A percentile compares a stretch with the other conserved stretches of the same genome.
phyloP scores from a whole-genome alignment of 2,888 invertebrate genomes.

The Eupithecia inturbata region DNA sequence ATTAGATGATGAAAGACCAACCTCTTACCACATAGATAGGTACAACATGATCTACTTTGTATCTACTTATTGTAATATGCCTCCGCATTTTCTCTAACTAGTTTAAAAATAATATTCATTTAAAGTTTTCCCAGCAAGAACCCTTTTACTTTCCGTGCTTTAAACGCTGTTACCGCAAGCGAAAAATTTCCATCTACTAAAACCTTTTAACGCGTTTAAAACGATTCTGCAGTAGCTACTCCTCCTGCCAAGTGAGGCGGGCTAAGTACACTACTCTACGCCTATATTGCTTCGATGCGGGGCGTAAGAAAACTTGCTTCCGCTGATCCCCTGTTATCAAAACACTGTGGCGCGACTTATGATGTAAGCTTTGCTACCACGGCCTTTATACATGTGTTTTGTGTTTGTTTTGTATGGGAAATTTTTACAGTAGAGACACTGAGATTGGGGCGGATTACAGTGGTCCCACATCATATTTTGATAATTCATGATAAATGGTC shows the following conservation, averaged over 20 bases:
- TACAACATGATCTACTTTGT: not conserved
- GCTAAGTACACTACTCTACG: slow-evolving; percentile 58
- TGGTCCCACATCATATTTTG: not conserved
- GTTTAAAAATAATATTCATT: not conserved
- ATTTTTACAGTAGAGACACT: not conserved
- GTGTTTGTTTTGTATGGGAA: not conserved
- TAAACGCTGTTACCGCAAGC: slow-evolving; percentile 18
- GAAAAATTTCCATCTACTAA: slow-evolving; percentile 25
- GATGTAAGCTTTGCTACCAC: not conserved
- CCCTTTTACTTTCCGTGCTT: slow-evolving; percentile 2
- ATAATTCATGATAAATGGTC: not conserved
- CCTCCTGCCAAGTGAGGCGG: slow-evolving; percentile 56
- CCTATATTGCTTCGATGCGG: slow-evolving; percentile 50
- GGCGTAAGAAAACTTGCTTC: slow-evolving; percentile 55
- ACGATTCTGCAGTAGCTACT: slow-evolving; percentile 40
- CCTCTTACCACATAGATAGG: not conserved
- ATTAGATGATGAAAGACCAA: not conserved
- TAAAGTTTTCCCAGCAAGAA: not conserved
- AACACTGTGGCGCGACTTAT: slow-evolving; percentile 43
- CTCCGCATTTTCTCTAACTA: not conserved
- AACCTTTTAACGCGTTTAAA: slow-evolving; percentile 32
- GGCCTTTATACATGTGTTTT: not conserved
- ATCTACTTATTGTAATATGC: not conserved
- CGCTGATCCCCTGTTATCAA: slow-evolving; percentile 55
- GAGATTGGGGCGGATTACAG: not conserved